Evolutionary conservation across 2,113 vertebrate species (phyloP).

Genomic region (Charina bottae): DNA sequence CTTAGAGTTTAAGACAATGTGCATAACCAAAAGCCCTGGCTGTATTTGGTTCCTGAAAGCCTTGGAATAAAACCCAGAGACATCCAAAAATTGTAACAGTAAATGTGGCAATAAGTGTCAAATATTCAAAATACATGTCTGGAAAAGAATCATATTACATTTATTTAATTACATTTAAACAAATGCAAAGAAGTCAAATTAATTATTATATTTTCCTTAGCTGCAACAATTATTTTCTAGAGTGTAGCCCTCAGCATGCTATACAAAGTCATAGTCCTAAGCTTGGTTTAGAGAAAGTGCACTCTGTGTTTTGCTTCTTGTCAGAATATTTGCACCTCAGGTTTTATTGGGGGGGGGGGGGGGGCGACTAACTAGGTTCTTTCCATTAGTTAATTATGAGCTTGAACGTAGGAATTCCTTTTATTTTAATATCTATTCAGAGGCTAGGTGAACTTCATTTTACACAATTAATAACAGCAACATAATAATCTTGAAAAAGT

Average conservation of each 20-base stretch:
- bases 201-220: neutral
- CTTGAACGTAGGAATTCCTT: neutral
- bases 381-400: neutral
- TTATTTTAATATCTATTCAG: neutral
- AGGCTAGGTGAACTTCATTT: neutral
- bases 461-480: neutral
- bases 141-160: neutral
- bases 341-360: neutral
- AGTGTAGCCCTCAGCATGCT: neutral
- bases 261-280: neutral
- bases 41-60: neutral
- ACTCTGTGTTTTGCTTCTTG: neutral
- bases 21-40: neutral
- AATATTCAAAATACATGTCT: neutral
- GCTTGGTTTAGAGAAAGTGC: neutral
- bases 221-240: neutral
- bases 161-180: neutral
- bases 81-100: neutral
- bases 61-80: neutral
- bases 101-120: neutral
- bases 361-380: neutral
- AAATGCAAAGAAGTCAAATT: neutral
- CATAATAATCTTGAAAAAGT: neutral
- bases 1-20: neutral
- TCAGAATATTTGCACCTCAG: neutral